A percentile compares a stretch with the other conserved stretches of the same genome.
phyloP scores from a whole-genome alignment of 2,113 vertebrate genomes.

The Potamarius usumacintae region DNA sequence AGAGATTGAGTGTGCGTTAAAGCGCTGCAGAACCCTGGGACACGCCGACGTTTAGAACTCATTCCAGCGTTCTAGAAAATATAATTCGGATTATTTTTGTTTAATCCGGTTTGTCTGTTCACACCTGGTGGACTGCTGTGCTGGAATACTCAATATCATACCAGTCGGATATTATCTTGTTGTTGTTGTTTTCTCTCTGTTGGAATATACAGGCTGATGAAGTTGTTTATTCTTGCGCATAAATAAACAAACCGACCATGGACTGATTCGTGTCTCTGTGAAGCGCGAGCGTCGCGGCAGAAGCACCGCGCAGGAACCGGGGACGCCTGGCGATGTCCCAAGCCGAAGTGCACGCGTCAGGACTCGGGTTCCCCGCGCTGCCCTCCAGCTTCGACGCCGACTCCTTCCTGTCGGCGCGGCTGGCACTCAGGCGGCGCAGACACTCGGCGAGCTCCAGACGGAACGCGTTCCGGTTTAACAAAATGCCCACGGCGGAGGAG shows the following conservation, averaged over 20 bases:
- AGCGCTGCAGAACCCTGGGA: not conserved
- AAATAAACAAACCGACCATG: not conserved
- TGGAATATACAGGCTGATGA: not conserved
- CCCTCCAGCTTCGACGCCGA: constrained; percentile 43
- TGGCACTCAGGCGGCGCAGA: constrained; percentile 53
- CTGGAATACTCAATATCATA: not conserved
- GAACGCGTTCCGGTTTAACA: constrained; percentile 49
- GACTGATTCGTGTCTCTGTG: not conserved
- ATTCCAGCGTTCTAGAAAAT: not conserved
- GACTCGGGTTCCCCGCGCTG: constrained; percentile 45
- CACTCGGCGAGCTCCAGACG: constrained; percentile 57
- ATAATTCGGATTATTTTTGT: not conserved
- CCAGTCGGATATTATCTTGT: not conserved
- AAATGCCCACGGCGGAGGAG: constrained; percentile 41
- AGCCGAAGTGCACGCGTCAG: constrained; percentile 50
- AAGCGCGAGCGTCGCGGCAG: not conserved
- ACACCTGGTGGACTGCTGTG: not conserved
- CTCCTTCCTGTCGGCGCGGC: constrained; percentile 43
- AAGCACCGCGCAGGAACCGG: not conserved
- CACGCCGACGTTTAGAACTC: not conserved
- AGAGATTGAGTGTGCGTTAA: not conserved
- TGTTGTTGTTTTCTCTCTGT: not conserved
- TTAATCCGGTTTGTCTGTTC: not conserved
- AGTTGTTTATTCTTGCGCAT: not conserved
- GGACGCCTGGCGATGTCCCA: constrained; percentile 45